These are phyloP conservation scores for Physella acuta DNA, from an alignment of 1,140 invertebrate species.

Conservation along the genomic window DNA sequence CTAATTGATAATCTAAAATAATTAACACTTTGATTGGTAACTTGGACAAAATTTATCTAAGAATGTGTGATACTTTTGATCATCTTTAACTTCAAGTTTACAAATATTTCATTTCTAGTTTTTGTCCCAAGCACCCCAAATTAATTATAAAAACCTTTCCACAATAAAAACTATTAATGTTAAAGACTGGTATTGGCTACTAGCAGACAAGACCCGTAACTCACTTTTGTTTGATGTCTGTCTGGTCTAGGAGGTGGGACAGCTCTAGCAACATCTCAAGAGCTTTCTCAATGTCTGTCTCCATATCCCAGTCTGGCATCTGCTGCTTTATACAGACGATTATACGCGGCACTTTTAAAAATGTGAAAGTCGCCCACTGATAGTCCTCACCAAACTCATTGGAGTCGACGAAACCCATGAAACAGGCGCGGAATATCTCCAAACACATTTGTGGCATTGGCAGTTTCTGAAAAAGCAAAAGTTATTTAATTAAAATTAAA, in stretches of 20 bases:
- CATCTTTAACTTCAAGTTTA: too few relatives aligned
- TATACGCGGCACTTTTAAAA: conserved; percentile 72
- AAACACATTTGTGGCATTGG: conserved; percentile 70
- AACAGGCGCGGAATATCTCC: conserved; percentile 84
- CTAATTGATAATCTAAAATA: too few relatives aligned
- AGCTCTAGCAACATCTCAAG: conserved; percentile 78
- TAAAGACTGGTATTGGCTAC: too few relatives aligned
- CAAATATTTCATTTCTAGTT: too few relatives aligned
- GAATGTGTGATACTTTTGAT: too few relatives aligned
- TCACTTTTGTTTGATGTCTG: conserved; percentile 80
- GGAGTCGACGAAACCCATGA: conserved; percentile 80
- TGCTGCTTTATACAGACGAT: conserved; percentile 47
- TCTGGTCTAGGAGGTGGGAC: conserved; percentile 80
- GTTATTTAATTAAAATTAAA: too few relatives aligned
- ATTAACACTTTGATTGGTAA: too few relatives aligned
- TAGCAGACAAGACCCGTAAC: too few relatives aligned
- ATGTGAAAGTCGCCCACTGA: conserved; percentile 90
- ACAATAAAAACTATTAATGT: too few relatives aligned
- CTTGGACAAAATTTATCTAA: too few relatives aligned
- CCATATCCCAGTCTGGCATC: conserved; percentile 37
- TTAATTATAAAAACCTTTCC: too few relatives aligned
- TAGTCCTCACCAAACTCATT: conserved; percentile 73
- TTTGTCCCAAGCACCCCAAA: too few relatives aligned
- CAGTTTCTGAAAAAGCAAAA: conserved; percentile 50
- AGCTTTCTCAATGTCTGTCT: conserved; percentile 73